A percentile compares a stretch with the other conserved stretches of the same genome.
These are phyloP conservation scores for Anabas testudineus DNA, from an alignment of 2,797 vertebrate genomes.

Conservation along the genomic window DNA sequence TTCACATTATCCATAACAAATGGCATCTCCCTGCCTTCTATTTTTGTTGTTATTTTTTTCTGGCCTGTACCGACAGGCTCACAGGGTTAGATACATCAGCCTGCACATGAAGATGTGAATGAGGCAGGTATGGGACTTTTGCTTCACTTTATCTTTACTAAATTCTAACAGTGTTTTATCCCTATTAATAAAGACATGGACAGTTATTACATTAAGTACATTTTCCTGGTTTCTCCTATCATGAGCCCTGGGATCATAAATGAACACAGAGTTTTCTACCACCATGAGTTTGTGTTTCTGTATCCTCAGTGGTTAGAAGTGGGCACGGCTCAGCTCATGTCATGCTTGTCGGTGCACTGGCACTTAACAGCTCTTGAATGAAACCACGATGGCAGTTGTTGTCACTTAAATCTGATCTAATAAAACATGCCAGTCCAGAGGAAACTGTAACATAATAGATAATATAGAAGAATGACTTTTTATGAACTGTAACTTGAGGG, in stretches of 20 bases:
- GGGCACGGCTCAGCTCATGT: no score
- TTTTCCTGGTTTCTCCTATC: no score
- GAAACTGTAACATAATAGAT: not conserved
- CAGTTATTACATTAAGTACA: not conserved
- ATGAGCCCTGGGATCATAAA: no score
- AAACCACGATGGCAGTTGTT: no score
- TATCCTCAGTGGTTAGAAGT: no score
- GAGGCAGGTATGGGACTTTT: not conserved
- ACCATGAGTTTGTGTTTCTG: no score
- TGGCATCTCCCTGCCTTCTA: constrained; percentile 34
- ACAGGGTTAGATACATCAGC: constrained; percentile 1
- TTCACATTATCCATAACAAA: constrained; percentile 44
- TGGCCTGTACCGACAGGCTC: not conserved
- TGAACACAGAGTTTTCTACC: no score
- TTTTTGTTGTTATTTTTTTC: constrained; percentile 50
- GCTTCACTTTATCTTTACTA: not conserved
- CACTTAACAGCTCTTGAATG: no score
- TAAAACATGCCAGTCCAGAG: not conserved
- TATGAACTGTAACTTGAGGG: not conserved
- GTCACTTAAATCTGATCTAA: no score
- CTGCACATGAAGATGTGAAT: not conserved
- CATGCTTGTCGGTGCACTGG: no score
- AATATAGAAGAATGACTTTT: no score
- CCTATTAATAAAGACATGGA: not conserved
- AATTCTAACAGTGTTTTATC: not conserved